Evolutionary conservation across 2,113 vertebrate species (phyloP), one percentile per base, ranked within the genome.

Genomic region (Limnothrissa miodon): DNA sequence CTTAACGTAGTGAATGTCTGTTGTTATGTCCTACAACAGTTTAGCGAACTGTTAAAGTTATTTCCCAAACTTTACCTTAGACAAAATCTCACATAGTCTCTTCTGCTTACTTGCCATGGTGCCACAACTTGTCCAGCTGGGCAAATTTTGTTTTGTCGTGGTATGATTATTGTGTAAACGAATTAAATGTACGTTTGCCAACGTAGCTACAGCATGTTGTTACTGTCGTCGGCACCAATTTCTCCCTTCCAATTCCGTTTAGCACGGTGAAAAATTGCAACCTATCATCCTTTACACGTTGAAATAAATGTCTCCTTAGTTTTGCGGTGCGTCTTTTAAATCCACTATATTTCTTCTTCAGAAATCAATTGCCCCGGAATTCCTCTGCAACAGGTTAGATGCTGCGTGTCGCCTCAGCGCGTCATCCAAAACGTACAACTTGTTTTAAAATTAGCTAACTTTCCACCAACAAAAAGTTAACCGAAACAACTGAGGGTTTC

Each of bases 121-220:
- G 66, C 62, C 33, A 70, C 62, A 70, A 70, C 15, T 45, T 80
- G 25, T 19, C 25, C 53, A 21, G 23, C 8, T 2, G 48, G 17
- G 53, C 4, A 36, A 70, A 70, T n/a, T 66, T 66, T 36, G 62
- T 13, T 33, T 36, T 36, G 33, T 29, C 29, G 29, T 74, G 29
- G 25, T 74, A 39, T 74, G 15, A 74, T 33, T 74, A 74, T 29
- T 74, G 36, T 74, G 66, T 17, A 36, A 74, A 36, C 36, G 13
- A 74, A 33, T 74, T 10, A 74, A 74, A 5, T 74, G 2, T 11
- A 36, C 29, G 29, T 74, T 10, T 86, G 85, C 39, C 2, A 46
- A 81, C 87, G 85, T 90, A 85, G 85, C 83, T 39, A 70, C 78
- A 88, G 83, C 90, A 87, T 83, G 80, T 78, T 83, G 81, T 78